Conservation (phyloP, 2,888 invertebrate genomes). For the Julus scanicus region DNA sequence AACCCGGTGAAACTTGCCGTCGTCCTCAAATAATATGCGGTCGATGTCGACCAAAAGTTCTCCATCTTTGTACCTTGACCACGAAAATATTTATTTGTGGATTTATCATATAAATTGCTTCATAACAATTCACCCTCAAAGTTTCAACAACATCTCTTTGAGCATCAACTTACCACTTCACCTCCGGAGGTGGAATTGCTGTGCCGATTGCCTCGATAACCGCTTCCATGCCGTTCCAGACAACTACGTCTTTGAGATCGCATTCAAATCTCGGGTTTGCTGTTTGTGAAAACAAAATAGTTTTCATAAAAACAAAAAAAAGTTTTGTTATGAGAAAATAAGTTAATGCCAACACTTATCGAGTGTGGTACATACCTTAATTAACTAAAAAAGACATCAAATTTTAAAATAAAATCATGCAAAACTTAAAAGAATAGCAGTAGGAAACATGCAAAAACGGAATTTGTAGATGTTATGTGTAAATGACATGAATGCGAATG, state of each 20-base stretch:
- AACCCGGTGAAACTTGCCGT: conserved; percentile 79
- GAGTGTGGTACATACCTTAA: background rate
- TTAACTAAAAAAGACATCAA: background rate
- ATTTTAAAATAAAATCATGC: background rate
- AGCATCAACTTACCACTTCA: conserved; percentile 62
- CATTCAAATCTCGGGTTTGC: conserved; percentile 57
- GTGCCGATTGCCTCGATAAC: conserved; percentile 81
- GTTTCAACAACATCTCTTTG: background rate
- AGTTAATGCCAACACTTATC: background rate
- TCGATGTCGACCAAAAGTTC: conserved; percentile 58
- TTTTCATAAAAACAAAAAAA: too few relatives aligned
- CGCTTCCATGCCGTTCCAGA: conserved; percentile 75
- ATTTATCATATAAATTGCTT: background rate
- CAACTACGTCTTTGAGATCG: conserved; percentile 55
- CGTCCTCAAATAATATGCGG: conserved; percentile 67
- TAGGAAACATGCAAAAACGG: background rate
- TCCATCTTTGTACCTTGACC: conserved; percentile 60
- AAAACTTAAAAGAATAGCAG: background rate
- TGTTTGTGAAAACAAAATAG: background rate
- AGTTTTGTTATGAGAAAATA: background rate
- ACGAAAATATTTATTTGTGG: background rate
- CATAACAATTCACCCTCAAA: too few relatives aligned
- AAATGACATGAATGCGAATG: background rate
- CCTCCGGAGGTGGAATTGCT: conserved; percentile 73
- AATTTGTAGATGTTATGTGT: background rate